Evolutionary conservation across 2,113 vertebrate genomes (phyloP), one percentile per base, ranked within the genome.

Genomic region (Pachycephala philippinensis): DNA sequence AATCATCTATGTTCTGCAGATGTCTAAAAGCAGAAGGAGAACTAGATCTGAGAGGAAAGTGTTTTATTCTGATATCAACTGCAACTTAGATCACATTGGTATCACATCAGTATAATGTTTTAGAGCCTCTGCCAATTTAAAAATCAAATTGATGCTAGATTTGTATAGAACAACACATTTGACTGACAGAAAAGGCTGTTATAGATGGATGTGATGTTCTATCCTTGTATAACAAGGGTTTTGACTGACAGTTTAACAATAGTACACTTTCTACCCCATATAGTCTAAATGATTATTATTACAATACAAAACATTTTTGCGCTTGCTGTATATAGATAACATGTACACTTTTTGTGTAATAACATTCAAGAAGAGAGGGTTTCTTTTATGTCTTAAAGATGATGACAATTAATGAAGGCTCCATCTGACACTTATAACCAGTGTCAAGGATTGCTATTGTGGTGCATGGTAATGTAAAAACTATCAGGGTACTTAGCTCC

Each of bases 161-260:
- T 95, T 96, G 83, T 95, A 66, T 79, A 93, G 97, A 97, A 86
- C 69, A 96, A 95, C 95, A 93, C 49, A 23, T 95, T 65, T 97
- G 97, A 97, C 60, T 97, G 97, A 96, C 97, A 97, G 95, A 89
- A 89, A 92, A 87, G 93, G 93, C 81, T 95, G 95, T 97, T 96
- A 92, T 50, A 80, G 96, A 95, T 95, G 95, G 86, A 95, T 96
- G 94, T 94, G 90, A 90, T 96, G 86, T 92, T 96, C 93, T 90
- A 47, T 95, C 83, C 90, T 78, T 96, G 91, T 94, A 87, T 96
- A 96, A 96, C 94, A 95, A 95, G 91, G 72, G 16, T 35, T 94
- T 96, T 97, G 97, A 97, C 75, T 97, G 97, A 95, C 97, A 97
- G 90, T 81, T 96, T 97, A 95, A 97, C 96, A 97, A 93, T 97